Base-by-base conservation (phyloP, 2,113 vertebrate genomes). In the Campylomormyrus tamandua region DNA sequence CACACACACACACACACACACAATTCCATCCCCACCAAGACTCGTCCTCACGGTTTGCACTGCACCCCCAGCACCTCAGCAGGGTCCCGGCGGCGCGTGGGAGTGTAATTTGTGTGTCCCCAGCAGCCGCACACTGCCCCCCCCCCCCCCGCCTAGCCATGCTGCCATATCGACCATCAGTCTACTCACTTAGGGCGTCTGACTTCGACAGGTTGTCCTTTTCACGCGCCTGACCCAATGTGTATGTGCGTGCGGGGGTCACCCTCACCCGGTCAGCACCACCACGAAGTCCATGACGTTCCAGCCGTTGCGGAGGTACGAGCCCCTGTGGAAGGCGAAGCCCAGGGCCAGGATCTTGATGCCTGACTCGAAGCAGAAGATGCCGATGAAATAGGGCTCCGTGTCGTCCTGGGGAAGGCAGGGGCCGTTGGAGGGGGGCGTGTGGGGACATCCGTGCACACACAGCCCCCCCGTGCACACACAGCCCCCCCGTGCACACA, bases 261-360 rank as follows among this genome's bases (percentile, higher is more conserved):
- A 53, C 27, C 93, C 98, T 97, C 91, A 98, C 98, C 98, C 97
- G 0, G 97, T 98, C 89, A 98, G 96, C 91, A 98, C 98, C 90
- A 98, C 98, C 91, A 98, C 97, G 2, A 99, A 99, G 94, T 98
- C 98, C 98, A 98, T 99, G 91, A 98, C 96, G 46, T 99, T 99
- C 98, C 98, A 99, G 88, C 98, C 98, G 3, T 98, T 99, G 91
- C 97, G 96, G 93, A 98, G 93, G 89, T 99, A 99, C 35, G 98
- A 99, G 92, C 97, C 97, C 94, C 98, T 98, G 91, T 99, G 98
- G 93, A 98, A 96, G 90, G 97, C 98, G 90, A 98, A 99, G 45
- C 98, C 98, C 87, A 98, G 93, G 53, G 98, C 97, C 89, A 98
- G 97, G 94, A 99, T 98, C 95, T 98, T 99, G 92, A 98, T 98